phyloP scores from a whole-genome alignment of 2,113 vertebrate species.

The Merops nubicus region DNA sequence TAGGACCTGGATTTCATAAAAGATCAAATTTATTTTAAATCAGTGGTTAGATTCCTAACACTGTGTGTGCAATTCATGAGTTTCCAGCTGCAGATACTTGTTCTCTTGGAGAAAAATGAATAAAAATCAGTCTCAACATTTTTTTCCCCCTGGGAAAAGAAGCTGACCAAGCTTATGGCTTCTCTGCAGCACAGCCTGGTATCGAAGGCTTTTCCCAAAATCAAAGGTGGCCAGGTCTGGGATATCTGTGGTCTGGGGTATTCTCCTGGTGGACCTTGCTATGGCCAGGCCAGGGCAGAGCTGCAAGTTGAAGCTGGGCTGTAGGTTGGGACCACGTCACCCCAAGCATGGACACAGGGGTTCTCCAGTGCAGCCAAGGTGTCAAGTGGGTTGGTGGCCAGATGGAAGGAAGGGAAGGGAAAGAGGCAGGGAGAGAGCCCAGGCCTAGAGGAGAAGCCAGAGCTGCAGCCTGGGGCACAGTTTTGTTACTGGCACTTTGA shows the following conservation, averaged over 20 bases:
- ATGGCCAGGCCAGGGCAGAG: neutral
- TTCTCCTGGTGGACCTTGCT: neutral
- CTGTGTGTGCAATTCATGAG: neutral
- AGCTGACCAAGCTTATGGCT: neutral
- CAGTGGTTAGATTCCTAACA: neutral
- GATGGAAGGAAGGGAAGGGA: neutral
- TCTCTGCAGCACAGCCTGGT: neutral
- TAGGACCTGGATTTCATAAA: neutral
- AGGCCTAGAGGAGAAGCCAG: neutral
- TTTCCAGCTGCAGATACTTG: slow-evolving; percentile 44
- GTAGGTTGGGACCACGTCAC: neutral
- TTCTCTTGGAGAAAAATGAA: slow-evolving; percentile 20
- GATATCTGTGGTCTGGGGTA: neutral
- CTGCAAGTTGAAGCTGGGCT: neutral
- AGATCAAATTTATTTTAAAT: neutral
- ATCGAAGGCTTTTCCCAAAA: neutral
- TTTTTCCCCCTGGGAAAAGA: neutral
- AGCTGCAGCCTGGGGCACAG: neutral
- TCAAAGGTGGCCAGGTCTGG: neutral
- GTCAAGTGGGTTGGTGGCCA: neutral
- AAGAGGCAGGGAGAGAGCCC: neutral
- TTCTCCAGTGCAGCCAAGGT: neutral
- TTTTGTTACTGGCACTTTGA: neutral
- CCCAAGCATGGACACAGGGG: too few species aligned
- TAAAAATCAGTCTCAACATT: neutral